These are phyloP conservation scores for Halcyon leucocephala DNA, from an alignment of 2,797 vertebrate species.

Conservation along the genomic window DNA sequence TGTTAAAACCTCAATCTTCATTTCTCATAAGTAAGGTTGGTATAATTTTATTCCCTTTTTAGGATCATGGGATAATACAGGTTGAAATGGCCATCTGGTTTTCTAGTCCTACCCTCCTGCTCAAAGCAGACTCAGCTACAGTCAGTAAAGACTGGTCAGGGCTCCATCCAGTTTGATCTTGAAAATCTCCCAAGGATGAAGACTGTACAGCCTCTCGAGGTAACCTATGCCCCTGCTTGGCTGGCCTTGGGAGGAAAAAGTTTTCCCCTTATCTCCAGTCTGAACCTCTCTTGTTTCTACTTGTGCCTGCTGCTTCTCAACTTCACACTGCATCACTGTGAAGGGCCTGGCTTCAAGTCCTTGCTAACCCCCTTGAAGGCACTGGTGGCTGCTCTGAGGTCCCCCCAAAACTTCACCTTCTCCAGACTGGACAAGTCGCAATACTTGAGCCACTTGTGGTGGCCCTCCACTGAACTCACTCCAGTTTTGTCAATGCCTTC, in stretches of 20 bases:
- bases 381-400: background rate
- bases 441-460: fast-evolving
- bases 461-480: background rate
- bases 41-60: background rate
- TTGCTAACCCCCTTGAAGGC: fast-evolving
- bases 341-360: background rate
- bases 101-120: background rate
- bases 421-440: background rate
- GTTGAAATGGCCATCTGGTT: background rate
- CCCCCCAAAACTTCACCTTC: background rate
- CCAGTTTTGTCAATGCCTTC: too few relatives aligned
- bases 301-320: background rate
- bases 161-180: background rate
- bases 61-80: background rate
- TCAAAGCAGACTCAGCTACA: background rate
- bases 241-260: background rate
- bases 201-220: background rate
- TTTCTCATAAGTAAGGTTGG: background rate
- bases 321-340: background rate
- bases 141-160: background rate
- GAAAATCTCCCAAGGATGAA: background rate
- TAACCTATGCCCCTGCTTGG: background rate
- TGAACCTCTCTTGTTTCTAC: background rate
- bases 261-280: background rate
- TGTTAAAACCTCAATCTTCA: background rate